phyloP scores from a whole-genome alignment of 2,888 invertebrate genomes.

The Macropis europaea region DNA sequence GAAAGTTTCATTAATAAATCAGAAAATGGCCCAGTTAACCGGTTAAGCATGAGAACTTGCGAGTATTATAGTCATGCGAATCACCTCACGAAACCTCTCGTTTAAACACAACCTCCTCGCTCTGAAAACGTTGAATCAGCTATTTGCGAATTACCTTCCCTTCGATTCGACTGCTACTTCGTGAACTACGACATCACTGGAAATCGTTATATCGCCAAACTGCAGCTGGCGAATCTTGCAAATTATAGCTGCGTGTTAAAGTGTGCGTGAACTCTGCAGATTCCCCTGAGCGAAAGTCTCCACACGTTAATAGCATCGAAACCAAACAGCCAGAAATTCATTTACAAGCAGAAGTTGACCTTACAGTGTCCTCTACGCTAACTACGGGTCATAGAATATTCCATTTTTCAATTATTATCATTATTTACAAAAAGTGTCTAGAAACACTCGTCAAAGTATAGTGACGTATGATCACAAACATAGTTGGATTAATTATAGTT shows the following conservation, averaged over 20 bases:
- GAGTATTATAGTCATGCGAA: neutral
- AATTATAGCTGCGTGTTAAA: conserved; percentile 35
- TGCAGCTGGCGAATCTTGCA: conserved; percentile 11
- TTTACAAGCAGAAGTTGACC: too few relatives aligned
- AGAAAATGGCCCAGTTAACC: too few relatives aligned
- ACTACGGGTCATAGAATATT: too few relatives aligned
- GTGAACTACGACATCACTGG: conserved; percentile 32
- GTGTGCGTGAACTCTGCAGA: conserved; percentile 15
- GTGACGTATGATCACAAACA: too few relatives aligned
- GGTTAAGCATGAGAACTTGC: neutral
- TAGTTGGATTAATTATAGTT: too few relatives aligned
- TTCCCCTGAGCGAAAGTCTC: conserved; percentile 6
- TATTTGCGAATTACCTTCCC: conserved; percentile 61
- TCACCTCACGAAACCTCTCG: conserved; percentile 9
- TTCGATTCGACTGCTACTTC: conserved; percentile 45
- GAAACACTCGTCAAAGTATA: too few relatives aligned
- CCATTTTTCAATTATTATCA: too few relatives aligned
- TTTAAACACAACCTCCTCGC: conserved; percentile 48
- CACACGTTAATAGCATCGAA: neutral
- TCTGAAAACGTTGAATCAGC: conserved; percentile 67
- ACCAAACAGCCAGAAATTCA: too few relatives aligned
- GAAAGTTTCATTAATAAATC: too few relatives aligned
- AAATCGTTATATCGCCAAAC: conserved; percentile 42
- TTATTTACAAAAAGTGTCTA: too few relatives aligned
- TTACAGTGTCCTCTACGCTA: too few relatives aligned